These are phyloP conservation scores for Caenorhabditis elegans DNA, from an alignment of 1,140 invertebrate genomes.

Conservation along the genomic window WBcel235 BX284606.5:5425501-5426000, in stretches of 20 bases:
- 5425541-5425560: too few relatives aligned
- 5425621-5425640: not conserved
- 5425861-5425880: conserved; percentile 35
- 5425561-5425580: not conserved
- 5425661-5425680: conserved; percentile 1
- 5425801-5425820: not conserved
- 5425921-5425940: not conserved
- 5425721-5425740: conserved; percentile 6
- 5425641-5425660: conserved; percentile 7
- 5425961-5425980: not conserved
- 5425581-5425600: not conserved
- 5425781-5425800: not conserved
- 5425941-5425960: not conserved
- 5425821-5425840: not conserved
- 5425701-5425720: not conserved
- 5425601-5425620: conserved; percentile 3
- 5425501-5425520: too few relatives aligned
- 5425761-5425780: too few relatives aligned
- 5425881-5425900: conserved; percentile 18
- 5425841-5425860: not conserved
- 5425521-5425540: too few relatives aligned
- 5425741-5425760: too few relatives aligned
- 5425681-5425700: not conserved
- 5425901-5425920: conserved; percentile 12
- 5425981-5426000: conserved; percentile 31